Evolutionary conservation across 2,888 invertebrate species (phyloP), one percentile per base, ranked within the genome.

Genomic region (Atherix ibis): DNA sequence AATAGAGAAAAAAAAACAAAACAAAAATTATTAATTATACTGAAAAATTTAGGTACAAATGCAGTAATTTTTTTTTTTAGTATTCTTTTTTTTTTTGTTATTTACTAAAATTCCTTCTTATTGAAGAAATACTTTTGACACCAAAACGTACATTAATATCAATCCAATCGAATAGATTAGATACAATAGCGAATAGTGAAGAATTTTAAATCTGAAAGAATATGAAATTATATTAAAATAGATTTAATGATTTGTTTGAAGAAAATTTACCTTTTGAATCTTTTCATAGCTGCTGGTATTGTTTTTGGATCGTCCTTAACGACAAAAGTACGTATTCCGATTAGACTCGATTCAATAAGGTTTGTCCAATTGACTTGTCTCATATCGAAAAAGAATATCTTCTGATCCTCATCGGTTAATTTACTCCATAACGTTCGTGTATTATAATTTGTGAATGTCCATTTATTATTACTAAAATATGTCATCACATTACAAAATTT

Each of bases 221-320:
- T 35, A 19, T 36, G 31, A 9, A 27, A 3, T 10, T 16, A 24
- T n/a, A 14, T 12, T 34, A 42, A 14, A 2, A 13, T 12, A 6
- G 5, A 16, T 13, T 6, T n/a, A 25, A 5, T 14, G 4, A 22
- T 14, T n/a, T 19, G 10, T 30, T 17, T 10, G 2, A n/a, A 5
- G 9, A 17, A n/a, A 2, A 49, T n/a, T n/a, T 50, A 77, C 78
- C 71, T 72, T 51, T 56, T 66, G 57, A 67, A 62, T 46, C 68
- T 67, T 32, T 64, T 65, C 45, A 66, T 64, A 27, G 77, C 78
- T 4, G 66, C 63, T 5, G 74, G 69, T 32, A 84, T 54, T 1
- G 74, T 75, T 34, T 68, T 68, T 10, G 76, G 67, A 39, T 74
- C 70, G 43, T 91, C 88, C 50, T 87, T 85, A 45, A 84, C 70